phyloP scores from a whole-genome alignment of 2,888 invertebrate genomes.

The Molanna angustata region DNA sequence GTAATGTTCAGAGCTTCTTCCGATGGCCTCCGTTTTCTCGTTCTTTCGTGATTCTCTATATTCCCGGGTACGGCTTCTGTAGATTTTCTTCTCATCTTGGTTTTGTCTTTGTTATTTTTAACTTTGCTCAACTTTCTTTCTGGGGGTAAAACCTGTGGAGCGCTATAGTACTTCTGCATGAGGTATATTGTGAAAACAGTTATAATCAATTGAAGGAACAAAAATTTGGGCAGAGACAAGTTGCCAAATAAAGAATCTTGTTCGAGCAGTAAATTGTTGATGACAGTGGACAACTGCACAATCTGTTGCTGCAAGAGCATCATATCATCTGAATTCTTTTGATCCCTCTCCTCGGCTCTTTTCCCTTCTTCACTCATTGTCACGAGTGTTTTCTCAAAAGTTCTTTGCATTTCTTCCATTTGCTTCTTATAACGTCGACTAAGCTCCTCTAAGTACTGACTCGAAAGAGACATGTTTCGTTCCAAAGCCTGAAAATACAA shows the following conservation, averaged over 20 bases:
- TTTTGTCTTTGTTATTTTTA: constrained; percentile 36
- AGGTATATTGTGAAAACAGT: constrained; percentile 53
- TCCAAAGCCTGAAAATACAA: constrained; percentile 72
- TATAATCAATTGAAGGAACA: constrained; percentile 51
- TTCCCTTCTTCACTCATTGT: constrained; percentile 70
- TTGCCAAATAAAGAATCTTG: constrained; percentile 63
- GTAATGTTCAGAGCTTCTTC: constrained; percentile 66
- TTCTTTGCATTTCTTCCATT: constrained; percentile 90
- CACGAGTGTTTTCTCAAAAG: constrained; percentile 74
- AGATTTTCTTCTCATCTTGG: constrained; percentile 64
- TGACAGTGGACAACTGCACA: constrained; percentile 56
- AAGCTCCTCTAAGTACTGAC: constrained; percentile 94
- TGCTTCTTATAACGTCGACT: constrained; percentile 94
- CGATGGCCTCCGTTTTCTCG: constrained; percentile 66
- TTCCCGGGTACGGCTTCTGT: constrained; percentile 13
- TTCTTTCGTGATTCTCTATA: constrained; percentile 35
- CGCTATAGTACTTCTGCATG: constrained; percentile 46
- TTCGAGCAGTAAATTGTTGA: constrained; percentile 61
- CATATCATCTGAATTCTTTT: constrained; percentile 76
- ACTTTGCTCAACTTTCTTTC: constrained; percentile 42
- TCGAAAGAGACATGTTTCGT: constrained; percentile 94
- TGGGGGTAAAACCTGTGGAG: constrained; percentile 36
- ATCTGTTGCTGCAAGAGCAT: constrained; percentile 64
- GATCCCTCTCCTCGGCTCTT: constrained; percentile 71
- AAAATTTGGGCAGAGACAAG: constrained; percentile 56